Conservation (phyloP, 2,113 vertebrate genomes). For the Meles meles region DNA sequence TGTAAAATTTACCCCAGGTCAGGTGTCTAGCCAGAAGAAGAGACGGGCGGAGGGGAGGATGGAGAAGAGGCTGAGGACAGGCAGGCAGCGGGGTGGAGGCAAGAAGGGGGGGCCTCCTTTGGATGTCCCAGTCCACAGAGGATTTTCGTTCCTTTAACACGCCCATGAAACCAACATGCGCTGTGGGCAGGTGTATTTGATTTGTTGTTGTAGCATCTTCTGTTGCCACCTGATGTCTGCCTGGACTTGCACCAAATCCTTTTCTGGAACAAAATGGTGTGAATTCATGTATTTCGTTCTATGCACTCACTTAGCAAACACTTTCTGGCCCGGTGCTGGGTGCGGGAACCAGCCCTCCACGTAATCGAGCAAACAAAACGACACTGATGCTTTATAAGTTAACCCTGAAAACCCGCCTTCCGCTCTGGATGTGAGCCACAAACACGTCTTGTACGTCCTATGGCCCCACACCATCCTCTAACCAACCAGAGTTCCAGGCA, state of each 20-base stretch:
- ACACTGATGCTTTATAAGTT: not conserved
- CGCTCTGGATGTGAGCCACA: not conserved
- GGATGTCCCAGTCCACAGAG: accelerated
- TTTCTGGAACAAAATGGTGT: not conserved
- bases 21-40: accelerated
- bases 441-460: not conserved
- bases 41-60: not conserved
- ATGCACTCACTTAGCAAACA: too few relatives aligned
- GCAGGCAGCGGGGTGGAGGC: not conserved
- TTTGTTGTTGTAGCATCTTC: too few relatives aligned
- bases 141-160: too few relatives aligned
- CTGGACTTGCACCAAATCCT: too few relatives aligned
- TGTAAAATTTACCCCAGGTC: accelerated
- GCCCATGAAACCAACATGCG: not conserved
- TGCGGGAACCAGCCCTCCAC: accelerated
- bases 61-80: accelerated
- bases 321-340: not conserved
- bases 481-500: not conserved
- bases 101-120: not conserved
- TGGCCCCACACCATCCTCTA: not conserved
- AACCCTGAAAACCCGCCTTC: not conserved
- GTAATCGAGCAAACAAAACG: not conserved
- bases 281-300: not conserved
- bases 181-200: not conserved
- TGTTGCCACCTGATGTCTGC: too few relatives aligned